Evolutionary conservation across 2,113 vertebrate genomes (phyloP).

Genomic region (Hippocampus barbouri): DNA sequence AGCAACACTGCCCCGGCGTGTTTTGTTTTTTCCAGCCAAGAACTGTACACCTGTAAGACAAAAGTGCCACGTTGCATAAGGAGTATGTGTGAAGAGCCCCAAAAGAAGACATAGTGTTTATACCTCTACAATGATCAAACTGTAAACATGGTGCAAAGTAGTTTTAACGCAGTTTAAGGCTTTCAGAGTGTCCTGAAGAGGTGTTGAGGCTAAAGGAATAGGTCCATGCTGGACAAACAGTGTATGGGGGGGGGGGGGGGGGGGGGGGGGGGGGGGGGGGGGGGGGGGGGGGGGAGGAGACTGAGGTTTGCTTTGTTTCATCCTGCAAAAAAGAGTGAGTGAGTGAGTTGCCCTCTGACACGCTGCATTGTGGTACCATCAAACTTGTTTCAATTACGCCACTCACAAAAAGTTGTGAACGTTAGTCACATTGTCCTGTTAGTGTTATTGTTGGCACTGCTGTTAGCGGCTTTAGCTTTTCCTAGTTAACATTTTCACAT

Average conservation of each 20-base stretch:
- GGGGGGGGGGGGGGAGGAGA: constrained; percentile 34
- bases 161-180: constrained; percentile 75
- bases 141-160: constrained; percentile 75
- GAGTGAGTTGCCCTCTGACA: not conserved
- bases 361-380: not conserved
- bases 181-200: constrained; percentile 74
- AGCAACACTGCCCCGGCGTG: constrained; percentile 66
- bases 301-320: constrained; percentile 24
- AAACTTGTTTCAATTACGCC: not conserved
- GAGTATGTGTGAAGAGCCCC: constrained; percentile 54
- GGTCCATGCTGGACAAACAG: constrained; percentile 49
- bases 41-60: constrained; percentile 57
- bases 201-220: constrained; percentile 70
- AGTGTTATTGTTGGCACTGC: no score
- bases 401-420: not conserved
- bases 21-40: constrained; percentile 35
- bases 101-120: constrained; percentile 9
- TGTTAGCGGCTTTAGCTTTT: not conserved
- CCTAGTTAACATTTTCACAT: not conserved
- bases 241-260: constrained; percentile 11
- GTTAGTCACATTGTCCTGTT: not conserved
- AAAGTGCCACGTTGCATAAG: constrained; percentile 72
- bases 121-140: constrained; percentile 61
- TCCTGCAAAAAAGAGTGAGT: not conserved
- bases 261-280: constrained; percentile 37